Conservation (phyloP, 2,797 vertebrate species). For the Knipowitschia caucasica region DNA sequence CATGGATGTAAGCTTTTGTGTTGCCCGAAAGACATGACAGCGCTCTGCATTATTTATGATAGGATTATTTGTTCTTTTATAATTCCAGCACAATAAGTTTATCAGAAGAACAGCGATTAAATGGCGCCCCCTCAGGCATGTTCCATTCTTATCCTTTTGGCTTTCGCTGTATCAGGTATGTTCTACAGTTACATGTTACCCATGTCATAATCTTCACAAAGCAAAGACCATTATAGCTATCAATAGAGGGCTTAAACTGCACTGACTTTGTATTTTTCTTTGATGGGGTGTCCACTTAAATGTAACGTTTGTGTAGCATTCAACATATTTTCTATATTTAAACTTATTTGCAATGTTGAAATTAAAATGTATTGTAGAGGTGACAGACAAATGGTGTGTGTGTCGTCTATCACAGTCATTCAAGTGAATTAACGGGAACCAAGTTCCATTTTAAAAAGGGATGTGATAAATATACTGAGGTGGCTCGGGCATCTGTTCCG, state of each 20-base stretch:
- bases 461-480: too few species aligned
- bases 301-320: not conserved
- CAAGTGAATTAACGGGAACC: too few species aligned
- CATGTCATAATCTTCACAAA: not conserved
- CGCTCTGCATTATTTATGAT: not conserved
- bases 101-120: not conserved
- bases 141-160: constrained; percentile 51
- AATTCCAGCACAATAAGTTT: not conserved
- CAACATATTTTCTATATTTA: too few species aligned
- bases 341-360: too few species aligned
- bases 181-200: not conserved
- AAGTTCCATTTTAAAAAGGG: too few species aligned
- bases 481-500: too few species aligned
- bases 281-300: too few species aligned
- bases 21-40: not conserved
- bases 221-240: not conserved
- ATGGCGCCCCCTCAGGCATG: constrained; percentile 45
- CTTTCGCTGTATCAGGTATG: constrained; percentile 51
- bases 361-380: too few species aligned
- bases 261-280: too few species aligned
- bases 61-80: not conserved
- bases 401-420: too few species aligned
- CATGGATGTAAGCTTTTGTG: not conserved
- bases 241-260: not conserved
- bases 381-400: too few species aligned